phyloP scores from a whole-genome alignment of 2,888 invertebrate genomes.

The Tanypteryx hageni region DNA sequence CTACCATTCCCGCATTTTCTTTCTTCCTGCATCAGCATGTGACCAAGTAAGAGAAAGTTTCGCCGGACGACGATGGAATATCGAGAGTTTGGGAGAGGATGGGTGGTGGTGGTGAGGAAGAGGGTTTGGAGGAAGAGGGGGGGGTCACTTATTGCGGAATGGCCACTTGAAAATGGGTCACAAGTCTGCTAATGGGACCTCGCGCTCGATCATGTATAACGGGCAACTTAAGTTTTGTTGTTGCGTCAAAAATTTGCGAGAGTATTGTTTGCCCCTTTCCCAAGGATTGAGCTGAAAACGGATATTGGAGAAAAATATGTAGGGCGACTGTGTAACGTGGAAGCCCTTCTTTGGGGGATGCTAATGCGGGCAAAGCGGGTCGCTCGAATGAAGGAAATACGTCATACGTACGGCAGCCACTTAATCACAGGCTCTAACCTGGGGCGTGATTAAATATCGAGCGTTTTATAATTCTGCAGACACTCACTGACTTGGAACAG shows the following conservation, averaged over 20 bases:
- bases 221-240: slow-evolving; percentile 42
- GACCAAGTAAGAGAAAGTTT: slow-evolving; percentile 17
- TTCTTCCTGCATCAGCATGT: neutral
- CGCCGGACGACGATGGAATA: slow-evolving; percentile 30
- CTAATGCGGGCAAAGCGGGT: neutral
- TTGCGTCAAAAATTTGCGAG: slow-evolving; percentile 32
- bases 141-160: slow-evolving; percentile 29
- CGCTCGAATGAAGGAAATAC: neutral
- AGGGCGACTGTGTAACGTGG: neutral
- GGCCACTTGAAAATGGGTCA: slow-evolving; percentile 51
- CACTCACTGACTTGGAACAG: no score
- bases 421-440: neutral
- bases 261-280: slow-evolving; percentile 15
- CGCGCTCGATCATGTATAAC: slow-evolving; percentile 8
- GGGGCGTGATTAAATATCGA: no score
- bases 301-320: slow-evolving; percentile 55
- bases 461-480: no score
- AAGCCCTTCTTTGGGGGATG: neutral
- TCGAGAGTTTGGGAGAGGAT: slow-evolving; percentile 29
- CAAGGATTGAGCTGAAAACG: slow-evolving; percentile 4
- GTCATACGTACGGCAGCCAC: neutral
- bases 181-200: neutral
- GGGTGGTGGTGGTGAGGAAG: neutral
- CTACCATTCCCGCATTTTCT: neutral
- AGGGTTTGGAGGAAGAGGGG: neutral